Conservation (phyloP, 2,888 invertebrate genomes). For the Drosophila anceps region DNA sequence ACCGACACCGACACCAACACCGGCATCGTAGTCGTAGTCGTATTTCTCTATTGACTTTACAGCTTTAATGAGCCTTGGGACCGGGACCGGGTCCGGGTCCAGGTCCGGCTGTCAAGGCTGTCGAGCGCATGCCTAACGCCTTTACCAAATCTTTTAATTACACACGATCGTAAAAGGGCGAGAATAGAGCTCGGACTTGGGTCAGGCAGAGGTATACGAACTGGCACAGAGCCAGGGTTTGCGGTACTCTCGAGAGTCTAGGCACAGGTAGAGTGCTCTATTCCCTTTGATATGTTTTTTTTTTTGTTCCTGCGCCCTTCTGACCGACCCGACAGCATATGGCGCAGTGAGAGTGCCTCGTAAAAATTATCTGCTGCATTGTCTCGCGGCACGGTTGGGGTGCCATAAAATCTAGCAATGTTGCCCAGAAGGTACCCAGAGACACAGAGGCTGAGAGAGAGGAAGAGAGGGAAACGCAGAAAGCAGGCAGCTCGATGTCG, state of each 20-base stretch:
- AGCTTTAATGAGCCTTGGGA: constrained; percentile 67
- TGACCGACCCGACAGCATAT: constrained; percentile 55
- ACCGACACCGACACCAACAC: too few relatives aligned
- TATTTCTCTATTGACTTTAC: constrained; percentile 60
- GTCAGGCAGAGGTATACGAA: not conserved
- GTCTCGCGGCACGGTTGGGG: constrained; percentile 70
- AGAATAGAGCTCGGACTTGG: constrained; percentile 1
- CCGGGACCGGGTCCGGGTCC: constrained; percentile 10
- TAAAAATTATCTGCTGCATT: constrained; percentile 76
- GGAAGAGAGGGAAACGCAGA: constrained; percentile 2
- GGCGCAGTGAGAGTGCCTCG: constrained; percentile 63
- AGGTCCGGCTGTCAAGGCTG: constrained; percentile 63
- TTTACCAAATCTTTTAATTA: constrained; percentile 72
- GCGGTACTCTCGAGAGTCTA: not conserved
- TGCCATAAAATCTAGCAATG: constrained; percentile 71
- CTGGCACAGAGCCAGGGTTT: not conserved
- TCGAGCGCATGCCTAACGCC: constrained; percentile 71
- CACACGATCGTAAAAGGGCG: constrained; percentile 54
- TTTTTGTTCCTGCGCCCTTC: constrained; percentile 12
- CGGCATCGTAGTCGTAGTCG: not conserved
- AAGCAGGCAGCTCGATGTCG: constrained; percentile 52
- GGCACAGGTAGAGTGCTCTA: constrained; percentile 7
- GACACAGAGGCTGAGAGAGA: constrained; percentile 4
- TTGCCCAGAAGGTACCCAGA: constrained; percentile 23
- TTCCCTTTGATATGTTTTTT: not conserved